Evolutionary conservation across 2,797 vertebrate species (phyloP).

Genomic region (Aselliscus stoliczkanus): DNA sequence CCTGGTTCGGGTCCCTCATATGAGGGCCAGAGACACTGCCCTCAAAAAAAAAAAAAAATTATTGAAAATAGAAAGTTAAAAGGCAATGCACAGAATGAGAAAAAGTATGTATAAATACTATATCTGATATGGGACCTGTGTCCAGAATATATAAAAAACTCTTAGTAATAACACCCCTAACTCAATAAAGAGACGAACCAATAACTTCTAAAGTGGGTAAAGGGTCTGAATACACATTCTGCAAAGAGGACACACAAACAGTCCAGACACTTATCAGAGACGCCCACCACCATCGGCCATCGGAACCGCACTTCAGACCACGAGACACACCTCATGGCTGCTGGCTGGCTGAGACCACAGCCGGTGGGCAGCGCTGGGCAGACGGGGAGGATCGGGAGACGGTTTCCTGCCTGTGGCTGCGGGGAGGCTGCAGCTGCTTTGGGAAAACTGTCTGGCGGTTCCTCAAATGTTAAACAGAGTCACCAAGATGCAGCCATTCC

Average conservation of each 20-base stretch:
- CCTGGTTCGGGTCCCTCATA: too few relatives aligned
- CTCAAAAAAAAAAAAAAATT: not conserved
- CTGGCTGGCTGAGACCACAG: too few relatives aligned
- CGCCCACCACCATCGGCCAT: rapidly evolving
- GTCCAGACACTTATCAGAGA: too few relatives aligned
- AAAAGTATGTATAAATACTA: not conserved
- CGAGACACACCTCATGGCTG: too few relatives aligned
- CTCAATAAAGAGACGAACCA: not conserved
- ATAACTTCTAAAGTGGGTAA: not conserved
- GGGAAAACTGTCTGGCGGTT: too few relatives aligned
- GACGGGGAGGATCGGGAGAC: too few relatives aligned
- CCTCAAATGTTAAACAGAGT: rapidly evolving
- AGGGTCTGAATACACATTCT: not conserved
- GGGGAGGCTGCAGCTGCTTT: rapidly evolving
- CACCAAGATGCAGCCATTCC: rapidly evolving
- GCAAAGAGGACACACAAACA: not conserved
- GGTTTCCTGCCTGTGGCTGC: rapidly evolving
- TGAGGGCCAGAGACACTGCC: too few relatives aligned
- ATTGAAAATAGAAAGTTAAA: not conserved
- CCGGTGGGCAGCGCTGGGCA: too few relatives aligned
- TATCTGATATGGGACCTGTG: not conserved
- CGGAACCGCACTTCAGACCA: too few relatives aligned
- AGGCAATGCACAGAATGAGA: not conserved
- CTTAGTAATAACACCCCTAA: not conserved
- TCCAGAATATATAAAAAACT: not conserved